Evolutionary conservation across 2,113 vertebrate genomes (phyloP).

Genomic region (Tachysurus vachellii): DNA sequence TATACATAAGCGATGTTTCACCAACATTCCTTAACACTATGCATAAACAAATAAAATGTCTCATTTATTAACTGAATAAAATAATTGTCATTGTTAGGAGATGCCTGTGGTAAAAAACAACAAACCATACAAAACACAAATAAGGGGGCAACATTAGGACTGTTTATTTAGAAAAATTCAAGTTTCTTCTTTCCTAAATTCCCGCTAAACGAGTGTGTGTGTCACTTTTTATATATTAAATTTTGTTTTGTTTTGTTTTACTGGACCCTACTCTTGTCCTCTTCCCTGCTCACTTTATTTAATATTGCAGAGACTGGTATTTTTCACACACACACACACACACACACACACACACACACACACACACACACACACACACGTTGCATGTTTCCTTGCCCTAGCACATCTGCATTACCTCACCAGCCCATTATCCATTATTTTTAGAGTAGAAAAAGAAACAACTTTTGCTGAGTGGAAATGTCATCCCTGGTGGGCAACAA

Average conservation of each 20-base stretch:
- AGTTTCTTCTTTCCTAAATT: not conserved
- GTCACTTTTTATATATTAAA: not conserved
- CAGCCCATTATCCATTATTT: not conserved
- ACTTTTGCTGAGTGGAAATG: not conserved
- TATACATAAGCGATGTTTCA: not conserved
- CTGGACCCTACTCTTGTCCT: not conserved
- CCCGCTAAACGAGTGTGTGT: not conserved
- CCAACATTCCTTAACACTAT: not conserved
- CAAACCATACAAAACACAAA: not conserved
- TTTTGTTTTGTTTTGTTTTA: not conserved
- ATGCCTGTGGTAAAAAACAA: not conserved
- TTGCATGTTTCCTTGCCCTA: not conserved
- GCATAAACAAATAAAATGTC: not conserved
- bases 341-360: not conserved
- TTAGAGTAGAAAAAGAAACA: not conserved
- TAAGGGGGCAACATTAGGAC: not conserved
- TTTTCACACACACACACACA: not conserved
- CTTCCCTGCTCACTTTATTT: not conserved
- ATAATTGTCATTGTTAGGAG: not conserved
- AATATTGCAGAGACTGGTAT: not conserved
- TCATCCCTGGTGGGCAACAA: not conserved
- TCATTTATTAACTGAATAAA: not conserved
- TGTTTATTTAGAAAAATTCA: not conserved
- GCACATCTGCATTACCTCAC: not conserved
- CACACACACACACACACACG: not conserved